A percentile compares a stretch with the other conserved stretches of the same genome.
Conservation (phyloP, 2,888 invertebrate genomes). For the Mesorhabditis sp. region DNA sequence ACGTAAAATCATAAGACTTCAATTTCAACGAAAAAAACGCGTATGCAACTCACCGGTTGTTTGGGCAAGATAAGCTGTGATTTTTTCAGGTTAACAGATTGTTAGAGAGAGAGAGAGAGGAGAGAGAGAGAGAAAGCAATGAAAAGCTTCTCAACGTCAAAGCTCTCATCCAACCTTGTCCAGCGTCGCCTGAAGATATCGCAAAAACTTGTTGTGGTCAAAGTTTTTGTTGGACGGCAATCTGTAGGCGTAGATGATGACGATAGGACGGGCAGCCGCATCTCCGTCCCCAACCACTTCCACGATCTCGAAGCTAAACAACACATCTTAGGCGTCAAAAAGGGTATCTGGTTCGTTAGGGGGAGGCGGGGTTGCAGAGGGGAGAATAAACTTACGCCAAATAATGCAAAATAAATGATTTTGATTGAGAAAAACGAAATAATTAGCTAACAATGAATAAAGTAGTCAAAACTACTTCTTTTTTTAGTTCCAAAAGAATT, state of each 20-base stretch:
- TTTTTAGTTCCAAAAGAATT: too few relatives aligned
- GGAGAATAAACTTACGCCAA: too few relatives aligned
- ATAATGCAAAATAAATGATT: too few relatives aligned
- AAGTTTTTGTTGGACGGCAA: constrained; percentile 76
- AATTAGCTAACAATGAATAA: too few relatives aligned
- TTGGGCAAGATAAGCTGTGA: background rate
- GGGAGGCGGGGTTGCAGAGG: too few relatives aligned
- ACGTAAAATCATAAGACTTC: background rate
- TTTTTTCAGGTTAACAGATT: background rate
- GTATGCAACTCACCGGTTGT: background rate
- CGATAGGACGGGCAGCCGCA: constrained; percentile 72
- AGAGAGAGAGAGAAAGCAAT: background rate
- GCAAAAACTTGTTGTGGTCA: constrained; percentile 73
- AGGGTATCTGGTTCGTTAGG: too few relatives aligned
- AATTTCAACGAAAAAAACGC: constrained; percentile 4
- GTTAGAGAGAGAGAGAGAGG: background rate
- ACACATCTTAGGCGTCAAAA: too few relatives aligned
- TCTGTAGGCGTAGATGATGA: constrained; percentile 89
- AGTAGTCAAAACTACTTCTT: too few relatives aligned
- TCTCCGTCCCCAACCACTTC: constrained; percentile 71
- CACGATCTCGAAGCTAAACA: constrained; percentile 67
- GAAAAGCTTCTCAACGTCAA: background rate
- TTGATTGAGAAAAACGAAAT: too few relatives aligned
- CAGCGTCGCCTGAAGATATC: constrained; percentile 61
- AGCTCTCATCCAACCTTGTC: constrained; percentile 28